phyloP scores from a whole-genome alignment of 1,140 invertebrate genomes.

The Dreissena rostriformis region DNA sequence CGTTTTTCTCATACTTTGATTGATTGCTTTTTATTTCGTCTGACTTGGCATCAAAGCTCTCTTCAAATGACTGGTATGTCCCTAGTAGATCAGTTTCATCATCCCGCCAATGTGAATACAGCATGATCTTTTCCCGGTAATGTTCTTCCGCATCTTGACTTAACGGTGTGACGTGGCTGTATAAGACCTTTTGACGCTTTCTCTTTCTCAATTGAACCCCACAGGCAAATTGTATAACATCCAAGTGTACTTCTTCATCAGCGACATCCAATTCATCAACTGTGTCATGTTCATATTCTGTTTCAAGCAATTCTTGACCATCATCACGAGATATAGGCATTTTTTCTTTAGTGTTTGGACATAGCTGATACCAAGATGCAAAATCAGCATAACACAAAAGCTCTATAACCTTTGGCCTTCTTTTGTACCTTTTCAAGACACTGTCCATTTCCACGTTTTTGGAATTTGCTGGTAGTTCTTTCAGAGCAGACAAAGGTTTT shows the following conservation, averaged over 20 bases:
- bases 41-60: conserved; percentile 18
- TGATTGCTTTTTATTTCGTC: conserved; percentile 16
- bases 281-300: conserved; percentile 30
- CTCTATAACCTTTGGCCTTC: no score
- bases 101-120: conserved; percentile 28
- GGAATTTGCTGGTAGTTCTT: conserved; percentile 25
- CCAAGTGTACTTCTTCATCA: neutral
- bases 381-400: conserved; percentile 53
- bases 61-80: conserved; percentile 21
- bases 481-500: neutral
- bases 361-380: conserved; percentile 38
- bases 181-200: no score
- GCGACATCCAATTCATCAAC: conserved; percentile 1
- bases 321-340: no score
- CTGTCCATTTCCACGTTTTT: conserved; percentile 25
- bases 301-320: no score
- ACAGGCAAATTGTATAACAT: conserved; percentile 19
- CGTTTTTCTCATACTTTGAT: conserved; percentile 16
- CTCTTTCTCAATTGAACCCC: conserved; percentile 27
- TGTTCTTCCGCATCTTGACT: conserved; percentile 30
- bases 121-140: conserved; percentile 20
- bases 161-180: conserved; percentile 25
- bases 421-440: conserved; percentile 34
- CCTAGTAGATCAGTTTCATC: conserved; percentile 20
- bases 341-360: no score